Evolutionary conservation across 1,140 invertebrate species (phyloP), one percentile per base, ranked within the genome.

Genomic region (Drosophila nikananu): DNA sequence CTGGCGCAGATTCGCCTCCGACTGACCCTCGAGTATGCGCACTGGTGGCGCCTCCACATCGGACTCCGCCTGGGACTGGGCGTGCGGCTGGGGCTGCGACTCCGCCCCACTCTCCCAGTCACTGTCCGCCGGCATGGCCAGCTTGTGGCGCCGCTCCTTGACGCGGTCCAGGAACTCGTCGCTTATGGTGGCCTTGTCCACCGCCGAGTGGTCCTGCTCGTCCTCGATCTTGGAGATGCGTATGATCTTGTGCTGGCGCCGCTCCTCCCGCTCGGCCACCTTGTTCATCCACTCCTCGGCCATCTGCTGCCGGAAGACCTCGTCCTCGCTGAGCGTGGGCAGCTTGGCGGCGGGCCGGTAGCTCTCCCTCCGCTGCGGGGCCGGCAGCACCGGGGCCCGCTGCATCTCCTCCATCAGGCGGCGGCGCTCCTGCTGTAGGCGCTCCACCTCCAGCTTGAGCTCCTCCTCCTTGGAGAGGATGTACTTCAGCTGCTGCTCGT

Each of bases 241-340:
- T 19, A 97, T 96, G 17, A 97, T 94, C 92, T 96, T 97, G 32
- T 96, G 95, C 52, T 96, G 95, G 60, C 96, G 96, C 32, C 97
- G 94, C 83, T 97, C 95, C 75, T 96, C 95, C n/a, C 96, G 94
- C 92, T 97, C 96, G 2, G 95, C 94, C 57, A 97, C 95, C 93
- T 97, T 96, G 81, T 95, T 94, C 90, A 97, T 95, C 92, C 97
- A 97, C 92, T 97, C 97, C 68, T 96, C 94, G 86, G 96, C 97
- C 96, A 97, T 97, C 89, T 95, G 94, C 70, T 96, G 95, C 10
- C 96, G 94, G 83, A 97, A 95, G 41, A 95, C 94, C 92, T 97
- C 96, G 23, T 94, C 94, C 67, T 94, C 94, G 39, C 94, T 93
- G 60, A 93, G 71, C 7, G 94, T 94, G 77, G 92, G 94, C 52